Evolutionary conservation across 1,140 invertebrate species (phyloP), one percentile per base, ranked within the genome.

Genomic region (Popillia japonica): DNA sequence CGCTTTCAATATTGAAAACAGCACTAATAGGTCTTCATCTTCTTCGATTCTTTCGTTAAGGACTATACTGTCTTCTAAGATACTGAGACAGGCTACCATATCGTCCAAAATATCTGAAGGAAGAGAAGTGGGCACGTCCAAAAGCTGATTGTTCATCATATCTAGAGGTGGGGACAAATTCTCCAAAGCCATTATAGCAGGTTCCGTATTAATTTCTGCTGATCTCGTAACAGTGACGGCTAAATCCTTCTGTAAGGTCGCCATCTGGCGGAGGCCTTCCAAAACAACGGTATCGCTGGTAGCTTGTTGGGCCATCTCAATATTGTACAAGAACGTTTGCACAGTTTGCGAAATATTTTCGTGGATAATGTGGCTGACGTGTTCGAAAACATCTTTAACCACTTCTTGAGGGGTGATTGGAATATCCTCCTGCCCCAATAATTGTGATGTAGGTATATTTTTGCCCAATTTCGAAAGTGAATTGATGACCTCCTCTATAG

Each of bases 401-500:
- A 87, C 81, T 61, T 85, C 83, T 23, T 79, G 23, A 61, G 59
- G 11, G 40, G 72, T 42, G 3, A 77, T 55, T 0, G 79, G 61
- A 10, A 20, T 10, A 20, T 59, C 76, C 78, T 55, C 78, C 11
- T 77, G 64, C 34, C 77, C 79, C 8, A 73, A 68, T 23, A 81
- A 74, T 64, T 81, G 77, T 0, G 73, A 77, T 44, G 48, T 3
- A 68, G 74, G 77, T 68, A 81, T 77, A 48, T 75, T 83, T 82
- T 75, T 80, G 68, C 77, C 85, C 83, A 79, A 88, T 82, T 86
- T 86, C 0, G 86, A 85, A 8, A 89, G 78, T 6, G 86, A 86
- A 78, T 85, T 87, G 27, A 89, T 85, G n/a, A 90, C 87, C 82
- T 89, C 88, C 78, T 89, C 87, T 6, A 89, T 79, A 0, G 89